A percentile compares a stretch with the other conserved stretches of the same genome.
phyloP scores from a whole-genome alignment of 2,113 vertebrate genomes.

The Mionectes macconnelli region DNA sequence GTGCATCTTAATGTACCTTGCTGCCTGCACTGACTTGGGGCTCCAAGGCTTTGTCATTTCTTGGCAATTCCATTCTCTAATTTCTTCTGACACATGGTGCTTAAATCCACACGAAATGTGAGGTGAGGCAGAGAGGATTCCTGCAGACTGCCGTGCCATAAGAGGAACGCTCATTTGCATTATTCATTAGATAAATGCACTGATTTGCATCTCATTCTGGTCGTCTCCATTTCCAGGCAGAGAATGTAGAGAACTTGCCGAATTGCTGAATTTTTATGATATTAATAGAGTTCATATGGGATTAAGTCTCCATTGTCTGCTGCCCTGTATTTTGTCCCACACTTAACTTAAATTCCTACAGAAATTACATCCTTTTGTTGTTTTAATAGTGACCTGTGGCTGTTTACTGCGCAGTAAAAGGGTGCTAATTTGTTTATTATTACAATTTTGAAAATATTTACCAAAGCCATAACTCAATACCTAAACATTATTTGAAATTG shows the following conservation, averaged over 20 bases:
- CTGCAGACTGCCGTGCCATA: slow-evolving; percentile 68
- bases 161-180: slow-evolving; percentile 77
- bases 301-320: slow-evolving; percentile 29
- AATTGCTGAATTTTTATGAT: slow-evolving; percentile 56
- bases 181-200: slow-evolving; percentile 80
- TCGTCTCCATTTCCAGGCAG: slow-evolving; percentile 65
- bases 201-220: slow-evolving; percentile 81
- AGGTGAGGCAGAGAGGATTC: slow-evolving; percentile 77
- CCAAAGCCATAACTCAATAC: background rate
- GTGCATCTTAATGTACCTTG: slow-evolving; percentile 66
- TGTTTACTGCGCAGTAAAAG: slow-evolving; percentile 44
- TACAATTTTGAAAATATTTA: background rate
- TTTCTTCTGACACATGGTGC: slow-evolving; percentile 77
- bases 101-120: slow-evolving; percentile 76
- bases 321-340: slow-evolving; percentile 32
- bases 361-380: background rate
- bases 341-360: slow-evolving; percentile 8
- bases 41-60: slow-evolving; percentile 71
- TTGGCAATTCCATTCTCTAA: slow-evolving; percentile 71
- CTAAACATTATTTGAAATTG: background rate
- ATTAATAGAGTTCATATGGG: slow-evolving; percentile 55
- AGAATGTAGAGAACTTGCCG: slow-evolving; percentile 39
- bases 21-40: slow-evolving; percentile 61
- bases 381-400: slow-evolving; percentile 27
- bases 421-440: slow-evolving; percentile 7